These are phyloP conservation scores for Rambutsinella grinnellia DNA, from an alignment of 2,888 invertebrate species.

Conservation along the genomic window DNA sequence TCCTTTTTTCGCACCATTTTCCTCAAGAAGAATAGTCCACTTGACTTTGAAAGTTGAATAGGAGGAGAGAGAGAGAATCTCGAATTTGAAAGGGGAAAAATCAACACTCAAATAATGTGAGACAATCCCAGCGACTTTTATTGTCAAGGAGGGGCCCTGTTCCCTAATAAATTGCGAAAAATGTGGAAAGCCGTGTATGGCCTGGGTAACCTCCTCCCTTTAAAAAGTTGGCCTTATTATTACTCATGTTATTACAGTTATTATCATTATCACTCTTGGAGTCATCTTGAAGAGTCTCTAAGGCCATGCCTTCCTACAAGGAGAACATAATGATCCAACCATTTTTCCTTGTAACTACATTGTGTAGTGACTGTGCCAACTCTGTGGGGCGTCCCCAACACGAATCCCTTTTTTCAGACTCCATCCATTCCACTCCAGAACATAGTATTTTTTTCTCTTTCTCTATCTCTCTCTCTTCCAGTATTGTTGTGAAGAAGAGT, in stretches of 20 bases:
- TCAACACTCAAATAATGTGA: background rate
- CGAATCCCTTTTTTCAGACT: slow-evolving; percentile 36
- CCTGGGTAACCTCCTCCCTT: background rate
- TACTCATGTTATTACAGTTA: slow-evolving; percentile 47
- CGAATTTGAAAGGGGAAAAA: background rate
- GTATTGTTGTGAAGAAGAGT: background rate
- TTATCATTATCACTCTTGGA: slow-evolving; percentile 51
- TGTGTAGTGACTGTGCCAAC: slow-evolving; percentile 57
- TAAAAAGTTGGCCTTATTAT: too few species aligned
- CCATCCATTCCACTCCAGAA: background rate
- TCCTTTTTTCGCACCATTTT: slow-evolving; percentile 18
- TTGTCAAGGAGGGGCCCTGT: background rate
- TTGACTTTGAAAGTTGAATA: background rate
- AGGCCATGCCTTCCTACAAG: slow-evolving; percentile 2
- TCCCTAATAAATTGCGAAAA: background rate
- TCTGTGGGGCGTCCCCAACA: slow-evolving; percentile 52
- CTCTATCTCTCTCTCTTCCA: background rate
- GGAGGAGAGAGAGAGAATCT: background rate
- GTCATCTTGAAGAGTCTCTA: slow-evolving; percentile 5
- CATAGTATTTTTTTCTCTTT: background rate
- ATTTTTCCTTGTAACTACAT: slow-evolving; percentile 52
- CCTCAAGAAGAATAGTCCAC: background rate
- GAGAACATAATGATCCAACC: slow-evolving; percentile 37
- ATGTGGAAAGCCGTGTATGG: background rate
- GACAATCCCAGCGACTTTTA: background rate